Base-by-base conservation (phyloP, 2,888 invertebrate genomes). In the Ophraella communa region DNA sequence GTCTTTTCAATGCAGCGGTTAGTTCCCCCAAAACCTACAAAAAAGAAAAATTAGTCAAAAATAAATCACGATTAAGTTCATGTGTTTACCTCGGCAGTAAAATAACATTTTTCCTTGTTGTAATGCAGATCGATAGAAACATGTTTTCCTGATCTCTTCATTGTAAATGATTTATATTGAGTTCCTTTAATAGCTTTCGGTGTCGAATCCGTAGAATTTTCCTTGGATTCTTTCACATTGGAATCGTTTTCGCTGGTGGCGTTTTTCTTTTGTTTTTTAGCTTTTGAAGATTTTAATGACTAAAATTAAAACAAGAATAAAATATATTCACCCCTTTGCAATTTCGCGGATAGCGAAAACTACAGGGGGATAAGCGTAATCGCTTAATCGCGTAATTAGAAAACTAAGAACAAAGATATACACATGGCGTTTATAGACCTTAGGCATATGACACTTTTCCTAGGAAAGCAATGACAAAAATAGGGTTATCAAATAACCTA, bases 21-120 rank as follows among this genome's bases (percentile, higher is more conserved):
- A 96, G 82, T 80, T 95, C 95, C 74, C 87, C 87, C 79, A 96
- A 85, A 57, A 93, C 87, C 93, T 91, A 79, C 47, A 84, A 84
- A 62, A 45, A 61, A 47, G 45, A 63, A 71, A 44, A 11, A 14
- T 23, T 21, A 21, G 1, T 44, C 7, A 8, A 23, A 44, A 11
- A 56, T 23, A 21, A 14, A 24, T 17, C 10, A 42, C 20, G 8
- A 35, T 39, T 24, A 23, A 17, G 42, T 53, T 27, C 8, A 56
- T 20, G n/a, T n/a, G 18, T 11, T 56, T 42, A 56, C 10, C 55
- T 44, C 18, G n/a, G 75, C 75, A 69, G 72, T 73, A 23, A 76
- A 70, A 47, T 73, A 76, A 54, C 71, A 71, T 35, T 70, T 65
- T 7, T 66, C 70, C 17, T 70, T 71, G 5, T 62, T 56, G 42